Evolutionary conservation across 2,797 vertebrate species (phyloP), one percentile per base, ranked within the genome.

Genomic region (Nothura maculosa): DNA sequence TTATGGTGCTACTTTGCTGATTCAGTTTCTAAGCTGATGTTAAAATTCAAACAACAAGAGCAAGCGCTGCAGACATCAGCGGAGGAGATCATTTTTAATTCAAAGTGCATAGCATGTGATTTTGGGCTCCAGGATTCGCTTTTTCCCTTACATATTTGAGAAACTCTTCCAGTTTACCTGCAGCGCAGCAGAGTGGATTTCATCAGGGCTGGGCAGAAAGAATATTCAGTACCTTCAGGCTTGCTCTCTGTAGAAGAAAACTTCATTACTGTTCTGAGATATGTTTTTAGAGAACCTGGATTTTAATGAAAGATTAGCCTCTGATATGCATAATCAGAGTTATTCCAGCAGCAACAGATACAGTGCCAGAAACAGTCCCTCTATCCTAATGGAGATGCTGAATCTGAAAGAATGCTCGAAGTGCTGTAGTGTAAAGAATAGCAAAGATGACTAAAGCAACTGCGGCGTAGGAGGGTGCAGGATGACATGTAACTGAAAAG

Each of bases 11-110:
- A 28, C 68, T 74, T 89, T 86, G 86, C 90, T 92, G 87, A 91
- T 86, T 95, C 69, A 89, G 83, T 95, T 95, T 85, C 79, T 78
- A 81, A 94, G 76, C 72, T 40, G 66, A 55, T 4, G 45, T 94
- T 93, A 92, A 93, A 92, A 95, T 89, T 94, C 92, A 78, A 72
- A 55, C 58, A 78, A 73, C 62, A 63, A 73, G 19, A 93, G 27
- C 55, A 62, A 83, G 74, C 6, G 1, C 38, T n/a, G 8, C 0
- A 1, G 70, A 85, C 58, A 83, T 96, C 54, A 75, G 78, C 43
- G 63, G 80, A 73, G 55, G 47, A 84, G 32, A 89, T 83, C 0
- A 81, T 94, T 93, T 95, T 89, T 83, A 92, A 94, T 96, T 94
- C 92, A 90, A 64, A 85, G 77, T 0, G 3, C 10, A 3, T 81